Base-by-base conservation (phyloP, 2,113 vertebrate genomes). In the Stictonetta naevosa region DNA sequence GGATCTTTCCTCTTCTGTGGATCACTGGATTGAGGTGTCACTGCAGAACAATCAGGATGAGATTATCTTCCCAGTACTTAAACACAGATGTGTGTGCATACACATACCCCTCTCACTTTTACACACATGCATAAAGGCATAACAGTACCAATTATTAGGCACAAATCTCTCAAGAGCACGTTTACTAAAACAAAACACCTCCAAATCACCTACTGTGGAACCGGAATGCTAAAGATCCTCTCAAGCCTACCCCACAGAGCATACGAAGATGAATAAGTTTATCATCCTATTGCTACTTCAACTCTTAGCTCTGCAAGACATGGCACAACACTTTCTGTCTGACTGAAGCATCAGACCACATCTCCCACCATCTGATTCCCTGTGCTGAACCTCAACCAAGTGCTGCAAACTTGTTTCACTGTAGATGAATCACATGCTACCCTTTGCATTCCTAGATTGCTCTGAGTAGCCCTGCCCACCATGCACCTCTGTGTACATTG, bases 61-160 rank as follows among this genome's bases (percentile, higher is more conserved):
- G 34, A 93, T 79, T 0, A 2, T 21, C 10, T 4, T 18, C 4
- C 1, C 3, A 1, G 8, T 25, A 48, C 56, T 2, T n/a, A 29
- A 59, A 67, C 3, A 52, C 6, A 15, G 50, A 52, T 25, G 23
- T 25, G 25, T 25, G 50, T 25, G 22, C 7, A 40, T 44, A 69
- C 36, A 11, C 4, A 16, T 1, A 8, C 18, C 31, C 31, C 19
- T 33, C 71, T 60, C 10, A 3, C 38, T 74, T 59, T 63, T 46
- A 59, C 5, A 8, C 3, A 15, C 0, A 0, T 2, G 4, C 23
- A 9, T 4, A 23, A 44, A 78, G 25, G 3, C 42, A 3, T 11
- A 81, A 14, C 13, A 46, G 9, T 22, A 36, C 14, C 25, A 21
- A 6, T 29, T 63, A 6, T 3, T 14, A 72, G 25, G 36, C 4